phyloP scores from a whole-genome alignment of 2,113 vertebrate genomes.

The Equus quagga region DNA sequence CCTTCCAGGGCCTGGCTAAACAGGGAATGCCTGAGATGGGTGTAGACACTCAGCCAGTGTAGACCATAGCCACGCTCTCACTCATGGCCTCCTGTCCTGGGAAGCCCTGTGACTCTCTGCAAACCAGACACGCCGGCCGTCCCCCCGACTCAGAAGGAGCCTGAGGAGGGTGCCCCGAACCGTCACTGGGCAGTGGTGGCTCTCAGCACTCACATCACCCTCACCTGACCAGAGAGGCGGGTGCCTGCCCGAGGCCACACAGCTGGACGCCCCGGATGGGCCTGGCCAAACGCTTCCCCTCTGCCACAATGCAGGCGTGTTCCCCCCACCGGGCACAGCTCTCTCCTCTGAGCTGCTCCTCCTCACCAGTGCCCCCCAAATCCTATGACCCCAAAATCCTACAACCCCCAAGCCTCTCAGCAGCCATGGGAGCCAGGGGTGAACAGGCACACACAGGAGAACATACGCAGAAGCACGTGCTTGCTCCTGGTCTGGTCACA shows the following conservation, averaged over 20 bases:
- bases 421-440: too few species aligned
- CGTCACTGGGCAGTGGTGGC: neutral
- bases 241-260: neutral
- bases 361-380: neutral
- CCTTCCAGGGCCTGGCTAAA: neutral
- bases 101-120: neutral
- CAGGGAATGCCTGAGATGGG: neutral
- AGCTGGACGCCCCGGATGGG: neutral
- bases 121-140: neutral
- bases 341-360: neutral
- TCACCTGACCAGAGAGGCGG: neutral
- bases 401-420: neutral
- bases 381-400: neutral
- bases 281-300: too few species aligned
- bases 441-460: fast-evolving
- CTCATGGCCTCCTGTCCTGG: too few species aligned
- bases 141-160: neutral
- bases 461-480: fast-evolving
- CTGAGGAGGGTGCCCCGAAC: too few species aligned
- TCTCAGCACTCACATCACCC: neutral
- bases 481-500: fast-evolving
- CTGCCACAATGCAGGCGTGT: fast-evolving
- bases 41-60: neutral
- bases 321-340: neutral
- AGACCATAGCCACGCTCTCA: neutral